Evolutionary conservation across 1,140 invertebrate species (phyloP).

Genomic region (Zaprionus gabonicus): DNA sequence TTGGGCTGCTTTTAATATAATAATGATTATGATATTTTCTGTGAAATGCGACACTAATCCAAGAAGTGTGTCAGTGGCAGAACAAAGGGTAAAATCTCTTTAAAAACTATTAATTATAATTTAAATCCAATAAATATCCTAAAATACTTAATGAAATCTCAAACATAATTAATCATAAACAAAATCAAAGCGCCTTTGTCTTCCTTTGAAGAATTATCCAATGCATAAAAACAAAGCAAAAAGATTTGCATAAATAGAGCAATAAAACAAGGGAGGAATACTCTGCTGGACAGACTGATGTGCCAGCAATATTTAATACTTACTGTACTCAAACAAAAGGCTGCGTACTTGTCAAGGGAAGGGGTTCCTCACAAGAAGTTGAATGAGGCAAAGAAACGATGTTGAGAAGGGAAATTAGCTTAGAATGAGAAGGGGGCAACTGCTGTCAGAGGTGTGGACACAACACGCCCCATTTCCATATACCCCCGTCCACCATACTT

Average conservation of each 20-base stretch:
- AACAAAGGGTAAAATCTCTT: not conserved
- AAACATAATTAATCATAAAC: not conserved
- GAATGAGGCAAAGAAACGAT: not conserved
- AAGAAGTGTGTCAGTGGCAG: not conserved
- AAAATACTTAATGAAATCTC: not conserved
- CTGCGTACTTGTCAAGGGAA: not conserved
- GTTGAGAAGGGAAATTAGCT: slow-evolving; percentile 30
- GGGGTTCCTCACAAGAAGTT: not conserved
- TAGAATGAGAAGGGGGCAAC: not conserved
- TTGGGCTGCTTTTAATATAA: not conserved
- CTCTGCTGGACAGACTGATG: not conserved
- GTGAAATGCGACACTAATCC: not conserved
- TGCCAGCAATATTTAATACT: not conserved
- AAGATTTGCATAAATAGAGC: not conserved
- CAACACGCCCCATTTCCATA: slow-evolving; percentile 17
- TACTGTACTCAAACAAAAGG: not conserved
- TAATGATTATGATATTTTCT: not conserved
- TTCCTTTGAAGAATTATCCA: not conserved
- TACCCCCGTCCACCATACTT: not conserved
- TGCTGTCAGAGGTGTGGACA: slow-evolving; percentile 12
- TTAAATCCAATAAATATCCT: not conserved
- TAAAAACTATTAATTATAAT: not conserved
- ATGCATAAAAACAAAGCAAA: not conserved
- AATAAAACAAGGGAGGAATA: not conserved
- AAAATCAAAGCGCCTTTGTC: not conserved